Evolutionary conservation across 2,888 invertebrate species (phyloP), one percentile per base, ranked within the genome.

Genomic region (Hirtodrosophila cameraria): DNA sequence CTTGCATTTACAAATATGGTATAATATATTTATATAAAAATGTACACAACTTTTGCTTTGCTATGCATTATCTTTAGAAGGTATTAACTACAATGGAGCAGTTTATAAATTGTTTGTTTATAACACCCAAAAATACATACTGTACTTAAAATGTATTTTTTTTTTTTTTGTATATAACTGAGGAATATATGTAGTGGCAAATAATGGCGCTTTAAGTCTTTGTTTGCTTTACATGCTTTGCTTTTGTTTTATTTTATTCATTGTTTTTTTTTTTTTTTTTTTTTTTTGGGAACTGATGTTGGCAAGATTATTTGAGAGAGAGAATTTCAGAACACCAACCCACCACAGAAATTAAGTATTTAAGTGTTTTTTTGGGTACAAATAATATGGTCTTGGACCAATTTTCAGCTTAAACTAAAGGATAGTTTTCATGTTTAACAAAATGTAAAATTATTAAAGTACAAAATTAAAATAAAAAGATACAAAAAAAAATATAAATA

Each of bases 131-230:
- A 48, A 50, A 36, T 50, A 55, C 36, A 58, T 41, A 54, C 25
- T 45, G 35, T 53, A 55, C 52, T 63, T 50, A 38, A 59, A 53
- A 8, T 54, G 49, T 50, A 53, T 42, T 11, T 27, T 23, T 31
- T 18, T 38, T 2, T 31, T 48, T 60, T 60, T 49, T 60, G 46
- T 63, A 45, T 59, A 20, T 67, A 50, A 55, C 48, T 60, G 70
- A 62, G 75, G 46, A 77, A 77, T 75, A 59, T 63, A 39, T 63
- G 43, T 60, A 49, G 50, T 72, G 77, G 67, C 77, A 72, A 67
- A 68, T 55, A 77, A 86, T 85, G 77, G 83, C 76, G 70, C 58
- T 74, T 60, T 48, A 80, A 86, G 86, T 86, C 84, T 86, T 83
- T 75, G 62, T 65, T 70, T 79, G 81, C 73, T 81, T 71, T 43